phyloP scores from a whole-genome alignment of 2,888 invertebrate species.

The Aromia moschata region DNA sequence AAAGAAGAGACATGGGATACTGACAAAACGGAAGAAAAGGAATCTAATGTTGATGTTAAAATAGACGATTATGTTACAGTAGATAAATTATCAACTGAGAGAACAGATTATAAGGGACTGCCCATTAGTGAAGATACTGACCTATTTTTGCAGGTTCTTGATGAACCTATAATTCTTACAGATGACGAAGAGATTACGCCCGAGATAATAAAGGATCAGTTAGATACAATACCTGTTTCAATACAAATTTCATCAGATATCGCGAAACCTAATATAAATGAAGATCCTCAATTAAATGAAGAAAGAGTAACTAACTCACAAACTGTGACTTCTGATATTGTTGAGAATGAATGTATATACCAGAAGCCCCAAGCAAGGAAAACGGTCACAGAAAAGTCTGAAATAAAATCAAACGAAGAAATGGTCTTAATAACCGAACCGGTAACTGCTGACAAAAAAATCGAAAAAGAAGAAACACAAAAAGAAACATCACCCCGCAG shows the following conservation, averaged over 20 bases:
- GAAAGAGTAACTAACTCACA: too few species aligned
- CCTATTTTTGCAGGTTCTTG: conserved; percentile 45
- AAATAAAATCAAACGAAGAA: neutral
- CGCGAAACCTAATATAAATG: too few species aligned
- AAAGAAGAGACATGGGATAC: neutral
- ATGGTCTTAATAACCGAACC: neutral
- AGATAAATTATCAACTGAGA: neutral
- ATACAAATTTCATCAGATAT: too few species aligned
- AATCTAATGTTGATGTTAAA: neutral
- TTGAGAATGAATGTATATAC: too few species aligned
- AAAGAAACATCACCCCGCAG: conserved; percentile 6
- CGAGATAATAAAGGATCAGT: too few species aligned
- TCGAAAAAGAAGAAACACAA: conserved; percentile 16
- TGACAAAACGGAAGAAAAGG: neutral
- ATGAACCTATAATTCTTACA: conserved; percentile 50
- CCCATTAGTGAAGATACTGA: conserved; percentile 45
- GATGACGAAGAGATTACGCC: conserved; percentile 49
- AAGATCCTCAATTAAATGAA: too few species aligned
- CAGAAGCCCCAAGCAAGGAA: neutral
- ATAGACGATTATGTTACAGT: neutral
- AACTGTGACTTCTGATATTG: too few species aligned
- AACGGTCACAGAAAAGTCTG: neutral
- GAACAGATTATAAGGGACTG: conserved; percentile 37
- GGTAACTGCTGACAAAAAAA: neutral
- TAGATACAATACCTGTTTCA: too few species aligned